Percentiles rank a stretch among this genome's conserved stretches.
Evolutionary conservation across 2,888 invertebrate species (phyloP).

Genomic region (Cryptocephalus moraei): DNA sequence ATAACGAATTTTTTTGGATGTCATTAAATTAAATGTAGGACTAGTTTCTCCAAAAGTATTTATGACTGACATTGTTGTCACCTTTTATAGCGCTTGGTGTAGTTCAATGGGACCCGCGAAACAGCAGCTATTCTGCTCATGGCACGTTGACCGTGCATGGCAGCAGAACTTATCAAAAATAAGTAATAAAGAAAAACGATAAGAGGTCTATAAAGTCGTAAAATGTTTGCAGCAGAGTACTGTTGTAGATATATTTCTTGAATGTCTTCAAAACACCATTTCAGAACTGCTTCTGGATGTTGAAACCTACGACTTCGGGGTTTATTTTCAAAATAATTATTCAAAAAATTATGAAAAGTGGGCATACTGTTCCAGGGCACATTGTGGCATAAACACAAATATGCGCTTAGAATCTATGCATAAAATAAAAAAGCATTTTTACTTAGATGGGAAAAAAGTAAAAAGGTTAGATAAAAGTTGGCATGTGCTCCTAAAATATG

Average conservation of each 20-base stretch:
- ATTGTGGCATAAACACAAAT: too few species aligned
- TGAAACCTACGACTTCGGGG: slow-evolving; percentile 9
- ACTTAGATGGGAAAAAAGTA: slow-evolving; percentile 16
- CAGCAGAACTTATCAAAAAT: slow-evolving; percentile 5
- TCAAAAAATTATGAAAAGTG: slow-evolving; percentile 5
- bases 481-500: slow-evolving; percentile 15
- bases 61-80: slow-evolving; percentile 9
- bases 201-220: slow-evolving; percentile 3
- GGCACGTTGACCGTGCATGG: slow-evolving; percentile 8
- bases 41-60: slow-evolving; percentile 7
- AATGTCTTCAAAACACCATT: slow-evolving; percentile 6
- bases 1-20: slow-evolving; percentile 5
- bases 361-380: slow-evolving; percentile 13
- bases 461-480: slow-evolving; percentile 18
- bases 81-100: slow-evolving; percentile 10
- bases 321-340: slow-evolving; percentile 12
- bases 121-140: slow-evolving; percentile 5
- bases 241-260: slow-evolving; percentile 6
- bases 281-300: slow-evolving; percentile 1
- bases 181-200: slow-evolving; percentile 1
- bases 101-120: slow-evolving; percentile 5
- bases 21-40: slow-evolving; percentile 3
- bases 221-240: slow-evolving; percentile 7
- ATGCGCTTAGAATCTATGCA: slow-evolving; percentile 12
- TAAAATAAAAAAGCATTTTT: slow-evolving; percentile 15